phyloP scores from a whole-genome alignment of 1,140 invertebrate species.

The Lamellibrachia luymesi region DNA sequence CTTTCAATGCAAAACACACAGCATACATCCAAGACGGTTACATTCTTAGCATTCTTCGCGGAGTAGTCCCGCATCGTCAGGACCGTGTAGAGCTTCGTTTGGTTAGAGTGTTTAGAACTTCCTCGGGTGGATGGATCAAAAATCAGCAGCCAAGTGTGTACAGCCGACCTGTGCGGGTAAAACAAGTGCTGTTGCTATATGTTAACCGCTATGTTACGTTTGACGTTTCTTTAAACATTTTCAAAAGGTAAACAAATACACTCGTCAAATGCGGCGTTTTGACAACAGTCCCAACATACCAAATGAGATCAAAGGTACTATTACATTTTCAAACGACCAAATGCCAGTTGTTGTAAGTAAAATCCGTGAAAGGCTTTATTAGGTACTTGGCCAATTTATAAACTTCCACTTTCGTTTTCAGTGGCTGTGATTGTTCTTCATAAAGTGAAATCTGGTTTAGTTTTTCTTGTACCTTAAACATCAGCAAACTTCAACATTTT shows the following conservation, averaged over 20 bases:
- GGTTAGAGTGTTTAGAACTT: neutral
- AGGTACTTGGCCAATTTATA: neutral
- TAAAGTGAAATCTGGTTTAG: neutral
- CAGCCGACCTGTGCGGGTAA: neutral
- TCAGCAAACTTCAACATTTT: neutral
- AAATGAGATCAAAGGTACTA: too few relatives aligned
- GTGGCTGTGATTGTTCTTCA: neutral
- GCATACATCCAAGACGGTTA: neutral
- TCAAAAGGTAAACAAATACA: neutral
- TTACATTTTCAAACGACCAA: too few relatives aligned
- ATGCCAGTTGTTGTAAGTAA: too few relatives aligned
- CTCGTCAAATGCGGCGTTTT: too few relatives aligned
- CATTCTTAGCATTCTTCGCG: neutral
- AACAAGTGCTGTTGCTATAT: neutral
- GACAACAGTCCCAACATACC: too few relatives aligned
- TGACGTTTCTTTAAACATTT: neutral
- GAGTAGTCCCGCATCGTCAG: neutral
- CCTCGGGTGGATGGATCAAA: neutral
- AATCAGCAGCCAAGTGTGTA: neutral
- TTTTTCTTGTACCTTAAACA: neutral
- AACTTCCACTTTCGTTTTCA: too few relatives aligned
- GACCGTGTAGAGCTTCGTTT: neutral
- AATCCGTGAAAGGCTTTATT: neutral
- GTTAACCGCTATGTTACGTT: neutral
- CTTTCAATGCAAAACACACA: neutral